Base-by-base conservation (phyloP, 2,888 invertebrate species). In the Embidobia sp. region DNA sequence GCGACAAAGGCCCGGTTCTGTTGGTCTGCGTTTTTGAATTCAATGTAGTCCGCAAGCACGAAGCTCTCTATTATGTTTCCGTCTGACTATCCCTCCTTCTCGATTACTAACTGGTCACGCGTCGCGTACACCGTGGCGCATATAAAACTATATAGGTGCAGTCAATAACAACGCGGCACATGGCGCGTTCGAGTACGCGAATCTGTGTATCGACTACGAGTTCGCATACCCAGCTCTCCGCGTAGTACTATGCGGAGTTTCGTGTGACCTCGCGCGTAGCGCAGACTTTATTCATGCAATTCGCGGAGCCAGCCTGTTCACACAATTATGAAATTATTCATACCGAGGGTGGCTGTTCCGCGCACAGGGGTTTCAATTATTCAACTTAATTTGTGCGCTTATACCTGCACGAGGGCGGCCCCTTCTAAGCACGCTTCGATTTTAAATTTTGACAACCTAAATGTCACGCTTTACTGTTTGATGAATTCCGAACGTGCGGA, bases 241-340 rank as follows among this genome's bases (percentile, higher is more conserved):
- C 69, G 69, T 70, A 70, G 69, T 70, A 70, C 69, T 70, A 59
- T 70, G 69, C n/a, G 57, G 42, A 29, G 63, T n/a, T 49, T 46
- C 49, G 16, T 53, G 59, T 49, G 69, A 59, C 67, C 69, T 57
- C 57, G 69, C 70, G 59, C 49, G 59, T 53, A 48, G 18, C 10
- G 11, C 44, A 53, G 53, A 53, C 69, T 67, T 57, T 67, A 67
- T 48, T 67, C 55, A 46, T 67, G 59, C 69, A 44, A 69, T 40
- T 35, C 48, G 37, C 42, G 0, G 42, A 51, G 44, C 53, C 44
- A 27, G 33, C 53, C 42, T 53, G 27, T 66, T 64, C 64, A 26
- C 44, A 33, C 66, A 26, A 44, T 66, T 66, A 42, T 53, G 53
- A 51, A 53, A 66, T 53, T 53, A 63, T 63, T 63, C 61, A 63